These are phyloP conservation scores for Hymenochirus boettgeri DNA, from an alignment of 2,113 vertebrate species.

Conservation along the genomic window DNA sequence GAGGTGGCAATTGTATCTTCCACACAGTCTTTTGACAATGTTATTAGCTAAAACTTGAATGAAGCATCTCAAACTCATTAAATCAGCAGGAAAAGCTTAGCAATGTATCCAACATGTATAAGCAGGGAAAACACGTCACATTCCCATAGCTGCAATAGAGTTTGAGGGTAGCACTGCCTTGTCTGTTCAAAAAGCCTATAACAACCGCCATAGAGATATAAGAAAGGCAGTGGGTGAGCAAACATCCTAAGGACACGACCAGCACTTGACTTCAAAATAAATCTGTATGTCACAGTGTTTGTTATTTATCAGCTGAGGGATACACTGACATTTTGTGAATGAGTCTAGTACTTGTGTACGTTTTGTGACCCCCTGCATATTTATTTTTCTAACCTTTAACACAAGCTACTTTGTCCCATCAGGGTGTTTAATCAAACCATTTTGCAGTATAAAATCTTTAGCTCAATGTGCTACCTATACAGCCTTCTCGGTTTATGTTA, in stretches of 20 bases:
- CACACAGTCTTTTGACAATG: no score
- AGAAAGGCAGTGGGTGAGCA: background rate
- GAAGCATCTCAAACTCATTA: no score
- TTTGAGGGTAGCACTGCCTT: no score
- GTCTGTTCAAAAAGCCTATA: no score
- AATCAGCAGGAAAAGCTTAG: no score
- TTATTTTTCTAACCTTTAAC: background rate
- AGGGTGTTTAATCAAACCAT: background rate
- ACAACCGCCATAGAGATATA: no score
- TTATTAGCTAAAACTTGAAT: no score
- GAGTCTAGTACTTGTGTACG: background rate
- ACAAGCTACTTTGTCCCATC: background rate
- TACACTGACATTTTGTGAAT: background rate
- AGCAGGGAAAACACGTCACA: no score
- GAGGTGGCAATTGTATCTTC: no score
- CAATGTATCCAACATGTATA: no score
- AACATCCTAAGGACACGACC: background rate
- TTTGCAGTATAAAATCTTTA: background rate
- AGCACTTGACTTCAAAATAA: background rate
- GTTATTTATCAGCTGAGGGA: background rate
- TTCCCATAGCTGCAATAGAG: no score
- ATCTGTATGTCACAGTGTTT: background rate
- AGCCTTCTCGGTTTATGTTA: background rate
- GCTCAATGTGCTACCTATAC: background rate
- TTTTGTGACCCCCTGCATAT: background rate